A percentile compares a stretch with the other conserved stretches of the same genome.
Evolutionary conservation across 2,797 vertebrate genomes (phyloP).

Genomic region (Cirrhinus molitorella): DNA sequence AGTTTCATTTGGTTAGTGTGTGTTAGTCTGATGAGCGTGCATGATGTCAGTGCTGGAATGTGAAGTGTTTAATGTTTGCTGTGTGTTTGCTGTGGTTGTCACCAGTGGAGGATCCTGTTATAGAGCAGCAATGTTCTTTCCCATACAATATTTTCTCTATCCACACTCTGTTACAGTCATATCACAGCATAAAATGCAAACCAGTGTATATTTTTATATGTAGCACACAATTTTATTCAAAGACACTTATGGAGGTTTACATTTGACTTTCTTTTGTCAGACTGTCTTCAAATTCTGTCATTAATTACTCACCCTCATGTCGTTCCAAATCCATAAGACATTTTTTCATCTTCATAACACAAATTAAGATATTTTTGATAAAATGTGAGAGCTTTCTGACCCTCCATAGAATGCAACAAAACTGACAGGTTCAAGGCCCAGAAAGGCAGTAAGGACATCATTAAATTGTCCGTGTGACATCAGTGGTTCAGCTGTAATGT

Average conservation of each 20-base stretch:
- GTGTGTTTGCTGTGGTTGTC: constrained; percentile 14
- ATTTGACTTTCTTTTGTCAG: background rate
- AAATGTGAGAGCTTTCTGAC: no score
- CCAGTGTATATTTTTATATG: background rate
- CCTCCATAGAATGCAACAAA: no score
- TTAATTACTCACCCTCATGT: background rate
- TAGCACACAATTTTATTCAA: background rate
- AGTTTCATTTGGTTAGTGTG: constrained; percentile 15
- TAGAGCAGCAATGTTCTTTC: constrained; percentile 16
- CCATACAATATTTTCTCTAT: background rate
- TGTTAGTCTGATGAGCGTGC: constrained; percentile 28
- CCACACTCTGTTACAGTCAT: background rate
- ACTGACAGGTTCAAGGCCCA: no score
- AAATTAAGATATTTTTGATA: no score
- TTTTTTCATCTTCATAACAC: no score
- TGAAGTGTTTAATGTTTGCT: constrained; percentile 32
- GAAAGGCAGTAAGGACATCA: no score
- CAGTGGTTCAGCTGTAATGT: no score
- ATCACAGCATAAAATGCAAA: constrained; percentile 14
- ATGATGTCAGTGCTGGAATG: constrained; percentile 8
- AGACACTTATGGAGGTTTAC: background rate
- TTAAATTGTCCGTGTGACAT: no score
- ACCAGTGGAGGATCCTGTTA: constrained; percentile 24
- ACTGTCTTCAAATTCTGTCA: no score
- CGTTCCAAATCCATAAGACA: no score